Conservation (phyloP, 2,797 vertebrate species). For the Epinephelus awoara region DNA sequence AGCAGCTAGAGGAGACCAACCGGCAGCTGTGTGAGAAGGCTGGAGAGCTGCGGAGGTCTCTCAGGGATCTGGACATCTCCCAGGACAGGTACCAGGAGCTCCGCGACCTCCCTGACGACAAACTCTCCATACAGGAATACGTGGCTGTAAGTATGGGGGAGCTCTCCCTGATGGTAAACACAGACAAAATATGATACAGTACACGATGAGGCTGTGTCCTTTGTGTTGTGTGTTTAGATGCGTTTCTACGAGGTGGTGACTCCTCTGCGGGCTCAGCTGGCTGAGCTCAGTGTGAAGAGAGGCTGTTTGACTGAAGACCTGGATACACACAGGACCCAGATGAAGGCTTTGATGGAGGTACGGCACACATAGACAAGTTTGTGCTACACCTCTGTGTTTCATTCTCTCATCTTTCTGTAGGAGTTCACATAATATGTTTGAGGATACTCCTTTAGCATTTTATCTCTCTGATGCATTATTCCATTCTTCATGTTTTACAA, state of each 20-base stretch:
- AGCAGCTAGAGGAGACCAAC: constrained; percentile 96
- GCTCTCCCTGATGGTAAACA: not conserved
- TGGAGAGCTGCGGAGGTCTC: constrained; percentile 90
- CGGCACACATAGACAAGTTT: not conserved
- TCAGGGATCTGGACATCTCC: constrained; percentile 92
- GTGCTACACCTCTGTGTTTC: not conserved
- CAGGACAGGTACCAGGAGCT: constrained; percentile 91
- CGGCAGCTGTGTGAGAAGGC: constrained; percentile 91
- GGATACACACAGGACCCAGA: constrained; percentile 86
- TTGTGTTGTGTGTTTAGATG: constrained; percentile 57
- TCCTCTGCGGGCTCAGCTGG: constrained; percentile 88
- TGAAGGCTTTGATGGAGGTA: constrained; percentile 93
- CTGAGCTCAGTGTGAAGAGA: constrained; percentile 88
- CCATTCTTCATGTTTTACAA: not conserved
- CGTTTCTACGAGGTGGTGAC: constrained; percentile 91
- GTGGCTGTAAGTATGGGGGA: constrained; percentile 89
- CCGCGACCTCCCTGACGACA: constrained; percentile 90
- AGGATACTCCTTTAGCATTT: not conserved
- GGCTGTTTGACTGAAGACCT: constrained; percentile 88
- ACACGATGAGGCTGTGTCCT: not conserved
- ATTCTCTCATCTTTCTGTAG: not conserved
- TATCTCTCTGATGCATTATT: not conserved
- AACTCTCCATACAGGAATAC: constrained; percentile 94
- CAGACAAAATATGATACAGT: not conserved
- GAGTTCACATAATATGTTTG: not conserved